These are phyloP conservation scores for Ceraclea dissimilis DNA, from an alignment of 2,888 invertebrate genomes.

Conservation along the genomic window DNA sequence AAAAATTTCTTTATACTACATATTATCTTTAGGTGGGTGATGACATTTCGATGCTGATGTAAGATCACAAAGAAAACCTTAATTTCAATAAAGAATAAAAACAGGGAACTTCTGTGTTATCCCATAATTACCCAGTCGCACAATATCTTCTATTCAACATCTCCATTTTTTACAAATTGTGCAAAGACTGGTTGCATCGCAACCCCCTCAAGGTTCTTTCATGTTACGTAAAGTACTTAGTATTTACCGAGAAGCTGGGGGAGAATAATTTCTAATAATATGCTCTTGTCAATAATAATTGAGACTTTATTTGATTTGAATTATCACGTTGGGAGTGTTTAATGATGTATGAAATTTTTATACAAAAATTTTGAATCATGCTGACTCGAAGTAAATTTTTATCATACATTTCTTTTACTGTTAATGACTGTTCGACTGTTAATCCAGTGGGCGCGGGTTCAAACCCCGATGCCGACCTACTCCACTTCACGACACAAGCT, in stretches of 20 bases:
- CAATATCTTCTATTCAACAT: neutral
- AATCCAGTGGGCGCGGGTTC: too few relatives aligned
- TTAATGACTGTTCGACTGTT: too few relatives aligned
- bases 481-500: too few relatives aligned
- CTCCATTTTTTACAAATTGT: neutral
- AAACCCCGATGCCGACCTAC: too few relatives aligned
- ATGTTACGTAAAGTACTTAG: neutral
- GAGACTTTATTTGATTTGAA: neutral
- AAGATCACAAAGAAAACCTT: too few relatives aligned
- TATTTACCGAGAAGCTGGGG: neutral
- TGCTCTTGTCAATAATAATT: neutral
- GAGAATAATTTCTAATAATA: neutral
- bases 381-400: neutral
- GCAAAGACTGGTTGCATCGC: constrained; percentile 1
- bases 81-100: too few relatives aligned
- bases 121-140: neutral
- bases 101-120: neutral
- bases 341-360: neutral
- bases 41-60: too few relatives aligned
- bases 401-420: neutral
- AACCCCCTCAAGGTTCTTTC: neutral
- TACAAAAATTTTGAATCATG: neutral
- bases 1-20: too few relatives aligned
- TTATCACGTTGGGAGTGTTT: neutral
- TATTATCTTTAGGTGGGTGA: too few relatives aligned